Percentiles rank a stretch among this genome's conserved stretches.
Evolutionary conservation across 2,113 vertebrate genomes (phyloP).

Genomic region (Pholis gunnellus): DNA sequence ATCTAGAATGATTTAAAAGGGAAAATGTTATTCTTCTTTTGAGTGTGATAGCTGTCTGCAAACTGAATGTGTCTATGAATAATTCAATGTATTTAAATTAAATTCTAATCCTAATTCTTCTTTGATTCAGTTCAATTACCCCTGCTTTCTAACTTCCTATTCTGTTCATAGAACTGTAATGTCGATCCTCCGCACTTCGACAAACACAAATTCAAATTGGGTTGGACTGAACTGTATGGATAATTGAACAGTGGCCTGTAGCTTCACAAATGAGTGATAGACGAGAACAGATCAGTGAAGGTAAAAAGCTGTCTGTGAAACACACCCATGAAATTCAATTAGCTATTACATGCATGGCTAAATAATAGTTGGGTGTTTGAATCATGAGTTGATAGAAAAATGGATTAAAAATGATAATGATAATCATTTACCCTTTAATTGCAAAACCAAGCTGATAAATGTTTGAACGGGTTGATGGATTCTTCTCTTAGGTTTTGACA

Average conservation of each 20-base stretch:
- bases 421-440: not conserved
- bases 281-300: constrained; percentile 23
- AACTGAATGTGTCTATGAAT: constrained; percentile 54
- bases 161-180: constrained; percentile 31
- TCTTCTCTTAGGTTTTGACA: not conserved
- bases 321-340: constrained; percentile 42
- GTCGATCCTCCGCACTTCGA: constrained; percentile 38
- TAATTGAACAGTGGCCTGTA: constrained; percentile 19
- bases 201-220: constrained; percentile 47
- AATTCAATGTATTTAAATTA: constrained; percentile 58
- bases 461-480: not conserved
- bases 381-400: constrained; percentile 12
- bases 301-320: constrained; percentile 31
- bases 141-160: constrained; percentile 8
- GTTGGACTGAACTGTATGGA: constrained; percentile 30
- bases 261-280: constrained; percentile 33
- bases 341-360: constrained; percentile 33
- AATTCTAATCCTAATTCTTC: constrained; percentile 53
- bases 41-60: constrained; percentile 44
- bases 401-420: not conserved
- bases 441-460: not conserved
- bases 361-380: constrained; percentile 1
- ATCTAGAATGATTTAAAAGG: constrained; percentile 34
- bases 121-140: constrained; percentile 42
- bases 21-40: constrained; percentile 42